phyloP scores from a whole-genome alignment of 2,113 vertebrate species.

The Anolis carolinensis region DNA sequence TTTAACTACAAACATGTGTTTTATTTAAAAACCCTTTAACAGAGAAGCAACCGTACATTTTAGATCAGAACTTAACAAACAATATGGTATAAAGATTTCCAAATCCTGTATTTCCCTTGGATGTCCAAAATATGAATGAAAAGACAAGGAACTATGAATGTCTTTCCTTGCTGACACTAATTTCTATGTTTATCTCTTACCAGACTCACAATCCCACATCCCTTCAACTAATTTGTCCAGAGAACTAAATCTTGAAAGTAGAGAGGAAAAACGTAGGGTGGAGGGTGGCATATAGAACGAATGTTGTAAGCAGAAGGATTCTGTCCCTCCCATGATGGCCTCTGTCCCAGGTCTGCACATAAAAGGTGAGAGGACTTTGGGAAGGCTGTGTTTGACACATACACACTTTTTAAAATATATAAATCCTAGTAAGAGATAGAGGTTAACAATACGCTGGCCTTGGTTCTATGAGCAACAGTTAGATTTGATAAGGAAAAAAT shows the following conservation, averaged over 20 bases:
- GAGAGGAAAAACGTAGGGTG: neutral
- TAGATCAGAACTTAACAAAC: neutral
- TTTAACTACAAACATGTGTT: constrained; percentile 24
- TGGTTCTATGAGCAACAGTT: neutral
- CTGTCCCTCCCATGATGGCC: too few relatives aligned
- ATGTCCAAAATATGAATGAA: neutral
- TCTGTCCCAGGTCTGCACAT: neutral
- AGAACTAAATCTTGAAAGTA: neutral
- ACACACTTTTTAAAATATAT: neutral
- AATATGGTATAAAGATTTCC: too few relatives aligned
- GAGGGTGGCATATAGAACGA: neutral
- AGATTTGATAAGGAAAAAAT: neutral
- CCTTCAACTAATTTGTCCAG: neutral
- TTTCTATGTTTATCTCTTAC: neutral
- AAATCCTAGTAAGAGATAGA: neutral
- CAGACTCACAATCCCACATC: too few relatives aligned
- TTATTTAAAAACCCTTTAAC: neutral
- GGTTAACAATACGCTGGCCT: neutral
- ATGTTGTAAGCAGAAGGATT: too few relatives aligned
- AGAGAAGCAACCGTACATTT: neutral
- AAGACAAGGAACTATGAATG: neutral
- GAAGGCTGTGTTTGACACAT: neutral
- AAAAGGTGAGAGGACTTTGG: neutral
- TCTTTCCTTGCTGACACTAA: neutral
- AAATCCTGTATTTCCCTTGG: neutral